Evolutionary conservation across 2,797 vertebrate species (phyloP).

Genomic region (Denticeps clupeoides): DNA sequence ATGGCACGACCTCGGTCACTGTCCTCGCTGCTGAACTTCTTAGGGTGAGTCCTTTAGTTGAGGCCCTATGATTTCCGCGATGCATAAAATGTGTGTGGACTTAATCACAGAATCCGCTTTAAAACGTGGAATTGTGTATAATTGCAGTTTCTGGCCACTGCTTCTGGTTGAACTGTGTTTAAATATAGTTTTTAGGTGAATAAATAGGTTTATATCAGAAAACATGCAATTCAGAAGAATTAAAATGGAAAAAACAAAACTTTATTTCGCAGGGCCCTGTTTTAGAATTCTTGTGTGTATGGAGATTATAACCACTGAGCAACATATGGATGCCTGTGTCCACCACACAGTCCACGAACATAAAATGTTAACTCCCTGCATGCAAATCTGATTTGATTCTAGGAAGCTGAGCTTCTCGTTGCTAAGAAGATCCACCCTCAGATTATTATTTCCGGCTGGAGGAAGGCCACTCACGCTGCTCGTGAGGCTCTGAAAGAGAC

Average conservation of each 20-base stretch:
- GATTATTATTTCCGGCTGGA: slow-evolving; percentile 93
- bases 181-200: no score
- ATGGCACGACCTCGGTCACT: slow-evolving; percentile 93
- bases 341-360: background rate
- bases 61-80: background rate
- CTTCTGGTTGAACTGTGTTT: no score
- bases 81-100: no score
- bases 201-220: no score
- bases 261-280: background rate
- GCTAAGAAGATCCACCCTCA: slow-evolving; percentile 94
- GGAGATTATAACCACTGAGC: no score
- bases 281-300: background rate
- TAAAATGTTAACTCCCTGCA: no score
- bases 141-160: no score
- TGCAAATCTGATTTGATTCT: slow-evolving; percentile 4
- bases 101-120: no score
- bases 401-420: slow-evolving; percentile 94
- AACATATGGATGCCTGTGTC: background rate
- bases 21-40: slow-evolving; percentile 91
- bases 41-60: slow-evolving; percentile 58
- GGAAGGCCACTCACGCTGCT: slow-evolving; percentile 82
- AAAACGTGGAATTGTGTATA: no score
- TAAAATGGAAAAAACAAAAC: background rate
- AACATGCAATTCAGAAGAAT: background rate
- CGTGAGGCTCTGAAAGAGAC: slow-evolving; percentile 77